Evolutionary conservation across 1,140 invertebrate genomes (phyloP).

Genomic region (Homarus americanus): DNA sequence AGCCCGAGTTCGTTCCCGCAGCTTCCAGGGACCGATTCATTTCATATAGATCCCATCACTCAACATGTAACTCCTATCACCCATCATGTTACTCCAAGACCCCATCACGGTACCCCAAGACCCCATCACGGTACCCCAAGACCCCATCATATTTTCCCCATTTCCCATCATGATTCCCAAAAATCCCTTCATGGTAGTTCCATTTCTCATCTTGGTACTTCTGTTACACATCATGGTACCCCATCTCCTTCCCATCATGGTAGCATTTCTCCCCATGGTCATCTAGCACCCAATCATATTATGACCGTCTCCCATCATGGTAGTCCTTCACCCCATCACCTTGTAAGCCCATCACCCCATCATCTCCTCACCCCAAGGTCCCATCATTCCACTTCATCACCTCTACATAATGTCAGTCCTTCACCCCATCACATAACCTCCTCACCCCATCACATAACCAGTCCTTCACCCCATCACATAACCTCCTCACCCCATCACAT

Average conservation of each 20-base stretch:
- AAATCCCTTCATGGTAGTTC: neutral
- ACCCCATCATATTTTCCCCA: neutral
- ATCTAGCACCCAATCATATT: neutral
- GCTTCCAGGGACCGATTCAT: neutral
- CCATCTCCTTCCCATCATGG: neutral
- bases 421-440: neutral
- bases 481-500: neutral
- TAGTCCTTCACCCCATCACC: neutral
- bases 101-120: neutral
- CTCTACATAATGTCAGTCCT: neutral
- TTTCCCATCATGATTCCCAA: neutral
- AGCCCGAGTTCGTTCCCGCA: neutral
- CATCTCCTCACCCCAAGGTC: neutral
- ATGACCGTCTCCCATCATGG: constrained; percentile 12
- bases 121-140: neutral
- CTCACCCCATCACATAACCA: neutral
- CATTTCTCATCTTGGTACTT: neutral
- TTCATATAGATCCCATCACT: too few species aligned
- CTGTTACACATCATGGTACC: neutral
- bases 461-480: neutral
- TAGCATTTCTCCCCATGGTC: too few species aligned
- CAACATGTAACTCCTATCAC: neutral
- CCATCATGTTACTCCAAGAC: neutral
- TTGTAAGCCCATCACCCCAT: neutral
- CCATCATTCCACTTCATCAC: neutral